Evolutionary conservation across 2,797 vertebrate species (phyloP), one percentile per base, ranked within the genome.

Genomic region (Peromyscus aztecus): DNA sequence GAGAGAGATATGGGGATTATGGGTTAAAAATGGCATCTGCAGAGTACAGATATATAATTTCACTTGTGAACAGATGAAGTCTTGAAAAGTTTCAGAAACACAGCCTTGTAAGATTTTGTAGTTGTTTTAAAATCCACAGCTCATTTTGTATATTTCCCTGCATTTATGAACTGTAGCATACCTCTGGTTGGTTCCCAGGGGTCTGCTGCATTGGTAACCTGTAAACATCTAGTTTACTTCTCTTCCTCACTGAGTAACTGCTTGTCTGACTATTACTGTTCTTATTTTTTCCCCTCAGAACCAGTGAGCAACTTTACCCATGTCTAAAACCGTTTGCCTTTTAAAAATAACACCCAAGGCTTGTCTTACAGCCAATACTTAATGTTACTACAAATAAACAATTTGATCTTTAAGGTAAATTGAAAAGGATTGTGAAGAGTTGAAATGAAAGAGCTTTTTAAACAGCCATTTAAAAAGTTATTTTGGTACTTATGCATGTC

Each of bases 351-450:
- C 0, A 37, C 52, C 27, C 19, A 61, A 27, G 55, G 17, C 40
- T 84, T 87, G 14, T 69, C 17, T 96, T 96, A 81, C 49, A 94
- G 63, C 37, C 61, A 34, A 55, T 78, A 49, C 29, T 94, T 76
- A 83, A 87, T 76, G 46, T 46, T 93, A 82, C 43, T 49, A 85
- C 34, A 63, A 57, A 76, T 76, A 67, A 27, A 76, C 31, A 49
- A 81, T 76, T 92, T 91, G 73, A 77, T 84, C 87, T 97, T 91
- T 83, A 87, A 88, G 63, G 31, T 92, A 92, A 96, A 65, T 49
- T 90, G 89, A 37, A 81, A 83, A 82, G 37, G 3, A 40, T 55
- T 78, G 84, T 90, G 78, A 88, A 95, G 37, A n/a, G 75, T 61
- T 82, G 40, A 93, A 96, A 92, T 90, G 71, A 73, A 27, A 76